Base-by-base conservation (phyloP, 2,113 vertebrate species). In the Hippocampus mohnikei region DNA sequence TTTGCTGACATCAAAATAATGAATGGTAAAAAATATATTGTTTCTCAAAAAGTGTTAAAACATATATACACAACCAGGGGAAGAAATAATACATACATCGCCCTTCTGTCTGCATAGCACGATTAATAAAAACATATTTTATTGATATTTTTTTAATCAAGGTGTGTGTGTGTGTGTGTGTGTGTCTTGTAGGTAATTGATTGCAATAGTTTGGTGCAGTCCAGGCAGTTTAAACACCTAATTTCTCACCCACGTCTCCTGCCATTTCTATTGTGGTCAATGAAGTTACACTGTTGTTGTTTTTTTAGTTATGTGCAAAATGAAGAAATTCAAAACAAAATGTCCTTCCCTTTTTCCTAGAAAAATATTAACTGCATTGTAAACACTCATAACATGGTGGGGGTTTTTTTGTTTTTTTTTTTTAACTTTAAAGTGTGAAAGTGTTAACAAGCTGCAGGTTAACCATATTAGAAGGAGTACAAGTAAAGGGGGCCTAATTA, bases 231-330 rank as follows among this genome's bases (percentile, higher is more conserved):
- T 27, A 29, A 27, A 59, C 20, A 21, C 20, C 9, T 23, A 18
- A 40, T 62, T n/a, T 46, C 1, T 27, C 10, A 1, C 27, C 25
- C 58, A 25, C 0, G 18, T 20, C 40, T 40, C 6, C 18, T 33
- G 27, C 29, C 20, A 62, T 63, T 63, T 40, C 9, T 42, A 41
- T 23, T 65, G 41, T 25, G n/a, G 41, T 12, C 40, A 44, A 65
- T 27, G 5, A 37, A 27, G 13, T 25, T 23, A 23, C 42, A 12
- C 33, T 37, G 33, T 37, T 37, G 33, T 7, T 23, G 13, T 53
- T 83, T 82, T 18, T 87, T 86, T 82, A 77, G 42, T 52, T 64
- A 69, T 84, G 85, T 87, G 88, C 79, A 89, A 85, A 88, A 73
- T 69, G 1, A 82, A 77, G 76, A 76, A 58, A 68, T 71, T 77